A percentile compares a stretch with the other conserved stretches of the same genome.
These are phyloP conservation scores for Perognathus longimembris DNA, from an alignment of 2,113 vertebrate genomes.

Conservation along the genomic window DNA sequence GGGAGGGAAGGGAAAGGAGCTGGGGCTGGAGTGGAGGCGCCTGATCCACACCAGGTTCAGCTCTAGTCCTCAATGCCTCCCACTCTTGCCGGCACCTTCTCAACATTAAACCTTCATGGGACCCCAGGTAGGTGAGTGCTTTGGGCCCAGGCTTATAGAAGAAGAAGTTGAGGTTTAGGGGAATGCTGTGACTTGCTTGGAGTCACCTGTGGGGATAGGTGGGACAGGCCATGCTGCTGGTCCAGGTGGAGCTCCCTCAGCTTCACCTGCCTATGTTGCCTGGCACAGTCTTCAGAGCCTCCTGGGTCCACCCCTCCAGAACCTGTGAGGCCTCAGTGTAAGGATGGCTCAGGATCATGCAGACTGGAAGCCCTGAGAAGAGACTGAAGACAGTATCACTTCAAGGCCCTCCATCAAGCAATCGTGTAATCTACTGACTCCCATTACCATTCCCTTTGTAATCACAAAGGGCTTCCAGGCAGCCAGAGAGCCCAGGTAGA, in stretches of 20 bases:
- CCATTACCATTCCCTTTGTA: too few relatives aligned
- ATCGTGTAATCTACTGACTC: too few relatives aligned
- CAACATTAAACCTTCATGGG: neutral
- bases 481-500: too few relatives aligned
- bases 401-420: too few relatives aligned
- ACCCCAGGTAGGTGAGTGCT: neutral
- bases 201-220: neutral
- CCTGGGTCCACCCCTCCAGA: neutral
- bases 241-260: neutral
- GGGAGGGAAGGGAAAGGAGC: neutral
- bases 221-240: neutral
- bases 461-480: too few relatives aligned
- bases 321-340: neutral
- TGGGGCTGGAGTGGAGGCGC: neutral
- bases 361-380: neutral
- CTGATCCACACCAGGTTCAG: neutral
- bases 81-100: fast-evolving
- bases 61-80: neutral
- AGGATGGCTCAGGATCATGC: fast-evolving
- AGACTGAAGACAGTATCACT: too few relatives aligned
- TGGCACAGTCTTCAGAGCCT: neutral
- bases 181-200: neutral
- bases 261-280: neutral
- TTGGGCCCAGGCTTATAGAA: neutral
- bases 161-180: neutral